Evolutionary conservation across 1,140 invertebrate genomes (phyloP), one percentile per base, ranked within the genome.

Genomic region (Metaphire vulgaris): DNA sequence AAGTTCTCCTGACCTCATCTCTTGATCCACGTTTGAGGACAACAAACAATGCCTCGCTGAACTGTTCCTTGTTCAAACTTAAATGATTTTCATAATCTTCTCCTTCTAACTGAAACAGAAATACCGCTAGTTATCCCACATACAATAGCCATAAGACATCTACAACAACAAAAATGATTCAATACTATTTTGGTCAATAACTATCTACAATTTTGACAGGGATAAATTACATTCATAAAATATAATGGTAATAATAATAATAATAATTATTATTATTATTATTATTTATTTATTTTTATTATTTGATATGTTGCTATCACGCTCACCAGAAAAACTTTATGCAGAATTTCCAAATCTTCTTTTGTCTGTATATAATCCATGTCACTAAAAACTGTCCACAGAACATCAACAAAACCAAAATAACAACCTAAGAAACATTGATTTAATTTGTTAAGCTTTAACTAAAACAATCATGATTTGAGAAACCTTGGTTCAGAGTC

Each of bases 1-100:
- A 72, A 34, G 6, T 12, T 34, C 72, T 21, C 70, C 76, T n/a
- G 74, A 83, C 83, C 81, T 86, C 85, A 76, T 85, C 81, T 72
- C 77, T 77, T 1, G 80, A 79, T 15, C 85, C 85, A 77, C 85
- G 85, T 67, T 82, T 83, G 28, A 86, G 78, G 14, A 85, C 75
- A 1, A 83, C 79, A 21, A 81, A 80, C 34, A 86, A 76, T 6
- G 84, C 83, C 32, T 84, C 84, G 80, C 82, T 83, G 78, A 86
- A 86, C 79, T 86, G 84, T 15, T 83, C 82, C 66, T 80, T 82
- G 69, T 81, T 83, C 33, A 86, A 77, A 74, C 83, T 83, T n/a
- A 85, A 79, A 70, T 81, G 80, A 70, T 84, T 84, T 80, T 85
- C 83, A 75, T 84, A 83, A 15, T 83, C 84, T 71, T 85, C 85